phyloP scores from a whole-genome alignment of 2,797 vertebrate species.

The Eulemur albifrons region DNA sequence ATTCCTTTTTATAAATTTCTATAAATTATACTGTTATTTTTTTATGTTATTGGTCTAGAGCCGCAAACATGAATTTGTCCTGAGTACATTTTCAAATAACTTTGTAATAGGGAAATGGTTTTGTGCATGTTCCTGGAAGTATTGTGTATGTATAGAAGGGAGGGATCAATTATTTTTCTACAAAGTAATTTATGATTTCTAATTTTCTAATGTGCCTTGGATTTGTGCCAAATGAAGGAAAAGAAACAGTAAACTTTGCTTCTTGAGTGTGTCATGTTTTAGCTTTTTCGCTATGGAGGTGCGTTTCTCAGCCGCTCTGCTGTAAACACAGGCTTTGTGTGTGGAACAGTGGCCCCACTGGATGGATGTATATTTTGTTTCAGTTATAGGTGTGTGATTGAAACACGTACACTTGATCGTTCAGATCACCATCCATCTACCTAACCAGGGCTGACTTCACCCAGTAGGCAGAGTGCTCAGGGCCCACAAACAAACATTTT shows the following conservation, averaged over 20 bases:
- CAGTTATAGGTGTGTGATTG: not conserved
- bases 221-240: constrained; percentile 87
- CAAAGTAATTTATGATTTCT: constrained; percentile 84
- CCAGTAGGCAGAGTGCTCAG: not conserved
- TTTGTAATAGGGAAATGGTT: constrained; percentile 72
- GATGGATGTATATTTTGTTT: not conserved
- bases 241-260: constrained; percentile 83
- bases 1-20: constrained; percentile 81
- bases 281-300: not conserved
- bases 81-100: constrained; percentile 65
- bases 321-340: not conserved
- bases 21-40: constrained; percentile 76
- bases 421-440: not conserved
- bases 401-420: not conserved
- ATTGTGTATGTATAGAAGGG: constrained; percentile 66
- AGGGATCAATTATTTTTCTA: constrained; percentile 86
- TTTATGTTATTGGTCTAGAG: constrained; percentile 73
- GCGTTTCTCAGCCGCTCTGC: not conserved
- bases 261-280: constrained; percentile 61
- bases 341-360: not conserved
- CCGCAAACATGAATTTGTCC: constrained; percentile 48
- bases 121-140: constrained; percentile 58
- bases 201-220: constrained; percentile 88
- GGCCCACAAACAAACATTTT: not conserved
- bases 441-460: not conserved